phyloP scores from a whole-genome alignment of 2,888 invertebrate species.

The Lordiphosa fenestrarum region DNA sequence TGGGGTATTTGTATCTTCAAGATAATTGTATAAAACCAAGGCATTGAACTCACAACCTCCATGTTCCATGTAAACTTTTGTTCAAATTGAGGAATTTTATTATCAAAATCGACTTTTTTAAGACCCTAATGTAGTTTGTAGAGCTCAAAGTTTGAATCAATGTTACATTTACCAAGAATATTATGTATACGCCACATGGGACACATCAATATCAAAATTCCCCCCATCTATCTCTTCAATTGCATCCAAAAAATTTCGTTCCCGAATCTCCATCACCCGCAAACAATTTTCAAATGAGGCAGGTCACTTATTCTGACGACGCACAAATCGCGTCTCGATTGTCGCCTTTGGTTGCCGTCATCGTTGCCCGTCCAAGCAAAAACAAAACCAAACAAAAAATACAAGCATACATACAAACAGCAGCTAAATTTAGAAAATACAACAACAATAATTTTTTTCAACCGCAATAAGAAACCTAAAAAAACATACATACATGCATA shows the following conservation, averaged over 20 bases:
- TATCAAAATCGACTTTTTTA: no score
- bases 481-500: conserved; percentile 31
- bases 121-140: no score
- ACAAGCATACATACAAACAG: conserved; percentile 19
- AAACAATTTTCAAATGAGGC: conserved; percentile 68
- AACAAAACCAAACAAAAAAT: conserved; percentile 39
- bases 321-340: conserved; percentile 11
- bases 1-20: no score
- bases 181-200: not conserved
- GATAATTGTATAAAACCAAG: no score
- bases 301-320: conserved; percentile 60
- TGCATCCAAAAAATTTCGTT: conserved; percentile 17
- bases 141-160: no score
- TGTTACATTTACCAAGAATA: no score
- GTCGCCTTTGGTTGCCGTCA: conserved; percentile 28
- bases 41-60: no score
- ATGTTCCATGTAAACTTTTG: no score
- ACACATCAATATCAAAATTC: not conserved
- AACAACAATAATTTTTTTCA: conserved; percentile 29
- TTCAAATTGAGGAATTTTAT: no score
- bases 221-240: conserved; percentile 13
- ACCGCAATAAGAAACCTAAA: conserved; percentile 55
- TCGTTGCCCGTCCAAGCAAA: conserved; percentile 24
- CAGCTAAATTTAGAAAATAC: conserved; percentile 70
- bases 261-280: conserved; percentile 27